These are phyloP conservation scores for Anadara kagoshimensis DNA, from an alignment of 1,140 invertebrate species.

Conservation along the genomic window DNA sequence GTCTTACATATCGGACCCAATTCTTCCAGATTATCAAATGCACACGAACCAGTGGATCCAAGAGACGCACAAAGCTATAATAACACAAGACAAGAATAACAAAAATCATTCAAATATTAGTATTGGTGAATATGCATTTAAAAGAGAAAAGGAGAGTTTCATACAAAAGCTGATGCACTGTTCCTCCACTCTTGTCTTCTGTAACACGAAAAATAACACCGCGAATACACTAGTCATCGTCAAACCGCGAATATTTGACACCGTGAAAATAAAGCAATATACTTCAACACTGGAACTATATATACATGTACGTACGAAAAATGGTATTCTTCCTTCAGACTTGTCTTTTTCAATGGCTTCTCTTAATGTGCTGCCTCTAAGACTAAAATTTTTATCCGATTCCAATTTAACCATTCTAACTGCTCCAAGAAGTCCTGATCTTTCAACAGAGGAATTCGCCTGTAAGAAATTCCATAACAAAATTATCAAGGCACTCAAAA, in stretches of 20 bases:
- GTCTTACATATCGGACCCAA: conserved; percentile 78
- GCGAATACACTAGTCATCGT: too few relatives aligned
- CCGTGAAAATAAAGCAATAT: too few relatives aligned
- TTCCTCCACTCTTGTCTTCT: too few relatives aligned
- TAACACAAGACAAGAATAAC: conserved; percentile 3
- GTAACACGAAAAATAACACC: too few relatives aligned
- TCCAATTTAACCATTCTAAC: conserved; percentile 91
- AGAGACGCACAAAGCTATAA: conserved; percentile 92
- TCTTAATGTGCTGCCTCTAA: conserved; percentile 85
- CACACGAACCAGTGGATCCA: conserved; percentile 94
- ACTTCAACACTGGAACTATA: too few relatives aligned
- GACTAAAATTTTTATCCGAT: conserved; percentile 84
- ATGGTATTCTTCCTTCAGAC: conserved; percentile 92
- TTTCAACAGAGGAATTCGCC: conserved; percentile 96
- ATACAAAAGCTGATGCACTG: too few relatives aligned
- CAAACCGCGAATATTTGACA: too few relatives aligned
- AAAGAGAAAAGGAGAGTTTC: too few relatives aligned
- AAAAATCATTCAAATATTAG: too few relatives aligned
- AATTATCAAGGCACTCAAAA: too few relatives aligned
- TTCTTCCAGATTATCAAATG: conserved; percentile 93
- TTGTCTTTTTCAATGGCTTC: conserved; percentile 88
- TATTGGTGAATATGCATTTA: too few relatives aligned
- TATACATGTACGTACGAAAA: conserved; percentile 89
- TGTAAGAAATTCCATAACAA: conserved; percentile 53
- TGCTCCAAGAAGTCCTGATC: conserved; percentile 90